phyloP scores from a whole-genome alignment of 1,140 invertebrate species.

The Drosophila burlai region DNA sequence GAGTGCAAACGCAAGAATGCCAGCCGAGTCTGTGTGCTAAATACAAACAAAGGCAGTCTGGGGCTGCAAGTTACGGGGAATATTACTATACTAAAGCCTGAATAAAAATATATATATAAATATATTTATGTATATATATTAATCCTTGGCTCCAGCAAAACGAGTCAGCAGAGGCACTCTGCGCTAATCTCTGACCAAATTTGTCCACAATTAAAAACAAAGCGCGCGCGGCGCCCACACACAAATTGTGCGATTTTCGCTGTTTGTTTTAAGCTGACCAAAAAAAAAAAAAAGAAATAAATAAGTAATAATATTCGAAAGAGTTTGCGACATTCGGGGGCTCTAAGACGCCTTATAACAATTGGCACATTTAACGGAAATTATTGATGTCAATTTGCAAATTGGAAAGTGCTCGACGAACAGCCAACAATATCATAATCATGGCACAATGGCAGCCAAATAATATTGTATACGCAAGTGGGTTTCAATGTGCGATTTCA shows the following conservation, averaged over 20 bases:
- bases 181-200: slow-evolving; percentile 71
- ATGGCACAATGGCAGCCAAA: slow-evolving; percentile 17
- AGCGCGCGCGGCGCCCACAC: slow-evolving; percentile 59
- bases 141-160: slow-evolving; percentile 49
- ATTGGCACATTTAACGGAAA: slow-evolving; percentile 82
- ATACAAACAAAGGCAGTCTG: slow-evolving; percentile 29
- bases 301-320: slow-evolving; percentile 15
- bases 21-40: slow-evolving; percentile 3
- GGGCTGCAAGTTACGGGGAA: slow-evolving; percentile 19
- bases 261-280: slow-evolving; percentile 63
- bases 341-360: slow-evolving; percentile 68
- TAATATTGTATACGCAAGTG: slow-evolving; percentile 23
- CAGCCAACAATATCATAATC: slow-evolving; percentile 33
- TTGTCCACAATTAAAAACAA: slow-evolving; percentile 79
- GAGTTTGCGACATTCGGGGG: slow-evolving; percentile 8
- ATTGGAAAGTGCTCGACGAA: slow-evolving; percentile 68
- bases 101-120: slow-evolving; percentile 1
- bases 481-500: slow-evolving; percentile 21
- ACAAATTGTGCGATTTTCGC: slow-evolving; percentile 49
- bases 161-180: slow-evolving; percentile 2
- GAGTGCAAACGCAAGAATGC: background rate
- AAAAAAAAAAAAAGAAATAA: slow-evolving; percentile 58
- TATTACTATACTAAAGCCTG: background rate
- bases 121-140: background rate
- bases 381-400: slow-evolving; percentile 75